Evolutionary conservation across 2,113 vertebrate species (phyloP).

Genomic region (Actinemys pallida): DNA sequence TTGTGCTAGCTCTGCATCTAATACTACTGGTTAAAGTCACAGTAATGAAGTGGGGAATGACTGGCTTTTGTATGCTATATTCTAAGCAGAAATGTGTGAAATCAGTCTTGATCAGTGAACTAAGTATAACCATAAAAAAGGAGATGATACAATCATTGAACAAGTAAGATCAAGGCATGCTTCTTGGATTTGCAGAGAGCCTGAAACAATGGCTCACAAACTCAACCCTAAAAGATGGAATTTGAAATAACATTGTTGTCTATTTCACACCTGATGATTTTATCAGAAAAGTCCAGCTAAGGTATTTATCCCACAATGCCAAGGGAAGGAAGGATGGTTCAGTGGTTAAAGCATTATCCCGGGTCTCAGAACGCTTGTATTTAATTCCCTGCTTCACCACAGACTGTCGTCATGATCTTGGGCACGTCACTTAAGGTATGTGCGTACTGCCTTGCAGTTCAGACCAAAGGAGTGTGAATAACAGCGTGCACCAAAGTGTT

Average conservation of each 20-base stretch:
- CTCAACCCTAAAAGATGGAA: neutral
- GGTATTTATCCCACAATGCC: neutral
- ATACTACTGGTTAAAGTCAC: neutral
- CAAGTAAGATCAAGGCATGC: fast-evolving
- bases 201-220: neutral
- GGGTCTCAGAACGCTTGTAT: fast-evolving
- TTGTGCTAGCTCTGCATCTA: neutral
- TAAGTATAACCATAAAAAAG: neutral
- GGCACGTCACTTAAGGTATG: neutral
- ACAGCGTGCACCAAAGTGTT: neutral
- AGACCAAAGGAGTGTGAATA: neutral
- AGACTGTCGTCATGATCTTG: fast-evolving
- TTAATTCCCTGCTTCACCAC: neutral
- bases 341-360: neutral
- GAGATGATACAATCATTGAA: neutral
- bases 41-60: neutral
- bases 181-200: neutral
- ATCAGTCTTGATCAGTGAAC: neutral
- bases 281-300: neutral
- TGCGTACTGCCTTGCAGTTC: neutral
- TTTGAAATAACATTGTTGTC: neutral
- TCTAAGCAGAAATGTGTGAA: neutral
- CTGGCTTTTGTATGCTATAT: neutral
- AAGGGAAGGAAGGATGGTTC: neutral
- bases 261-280: neutral